These are phyloP conservation scores for Strix occidentalis DNA, from an alignment of 2,797 vertebrate genomes.

Conservation along the genomic window DNA sequence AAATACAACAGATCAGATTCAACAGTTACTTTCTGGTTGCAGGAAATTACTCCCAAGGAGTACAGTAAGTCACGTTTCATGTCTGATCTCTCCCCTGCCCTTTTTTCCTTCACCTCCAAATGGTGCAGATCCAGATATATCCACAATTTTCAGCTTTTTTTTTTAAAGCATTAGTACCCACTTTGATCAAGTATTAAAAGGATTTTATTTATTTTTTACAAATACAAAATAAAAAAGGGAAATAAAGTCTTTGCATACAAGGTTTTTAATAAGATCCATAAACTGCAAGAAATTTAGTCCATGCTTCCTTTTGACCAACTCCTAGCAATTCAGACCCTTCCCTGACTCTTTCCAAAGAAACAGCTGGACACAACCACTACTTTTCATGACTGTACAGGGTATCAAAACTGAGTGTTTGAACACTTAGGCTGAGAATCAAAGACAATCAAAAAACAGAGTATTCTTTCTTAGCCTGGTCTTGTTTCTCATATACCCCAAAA, in stretches of 20 bases:
- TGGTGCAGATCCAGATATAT: neutral
- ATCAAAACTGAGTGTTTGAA: neutral
- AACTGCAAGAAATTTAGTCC: neutral
- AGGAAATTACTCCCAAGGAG: neutral
- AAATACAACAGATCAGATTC: neutral
- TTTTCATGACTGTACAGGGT: neutral
- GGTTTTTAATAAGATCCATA: neutral
- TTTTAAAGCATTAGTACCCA: neutral
- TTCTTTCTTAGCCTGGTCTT: neutral
- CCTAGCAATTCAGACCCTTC: neutral
- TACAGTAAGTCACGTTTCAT: neutral
- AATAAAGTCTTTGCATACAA: neutral
- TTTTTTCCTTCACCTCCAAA: neutral
- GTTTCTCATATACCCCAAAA: neutral
- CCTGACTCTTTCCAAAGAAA: neutral
- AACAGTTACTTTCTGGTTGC: neutral
- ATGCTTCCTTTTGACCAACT: neutral
- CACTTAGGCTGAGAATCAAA: neutral
- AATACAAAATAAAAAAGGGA: neutral
- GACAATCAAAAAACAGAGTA: rapidly evolving
- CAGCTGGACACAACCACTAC: neutral
- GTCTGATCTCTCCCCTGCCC: neutral
- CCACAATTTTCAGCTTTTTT: neutral
- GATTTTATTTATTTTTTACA: constrained; percentile 2
- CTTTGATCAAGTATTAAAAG: neutral